These are phyloP conservation scores for Echeneis naucrates DNA, from an alignment of 2,797 vertebrate genomes.

Conservation along the genomic window DNA sequence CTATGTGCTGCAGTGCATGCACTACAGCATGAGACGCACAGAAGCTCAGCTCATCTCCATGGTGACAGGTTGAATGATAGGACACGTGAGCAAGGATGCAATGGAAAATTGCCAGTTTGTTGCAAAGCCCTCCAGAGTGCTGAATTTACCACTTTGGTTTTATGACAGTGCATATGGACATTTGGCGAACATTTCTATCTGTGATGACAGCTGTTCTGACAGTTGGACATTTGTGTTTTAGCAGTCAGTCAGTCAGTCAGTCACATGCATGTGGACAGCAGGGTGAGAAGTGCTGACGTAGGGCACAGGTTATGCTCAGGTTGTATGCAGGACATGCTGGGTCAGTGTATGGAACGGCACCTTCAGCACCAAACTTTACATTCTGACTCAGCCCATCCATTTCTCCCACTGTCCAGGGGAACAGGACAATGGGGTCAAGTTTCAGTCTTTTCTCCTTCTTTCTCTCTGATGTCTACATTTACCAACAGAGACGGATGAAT, in stretches of 20 bases:
- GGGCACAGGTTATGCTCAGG: slow-evolving; percentile 44
- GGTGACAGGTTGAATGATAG: slow-evolving; percentile 79
- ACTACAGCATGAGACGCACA: slow-evolving; percentile 53
- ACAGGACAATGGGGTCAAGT: slow-evolving; percentile 60
- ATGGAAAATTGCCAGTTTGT: slow-evolving; percentile 74
- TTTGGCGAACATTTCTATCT: background rate
- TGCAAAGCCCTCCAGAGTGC: slow-evolving; percentile 61
- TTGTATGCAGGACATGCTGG: slow-evolving; percentile 32
- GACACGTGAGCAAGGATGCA: slow-evolving; percentile 63
- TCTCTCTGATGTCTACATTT: slow-evolving; percentile 8
- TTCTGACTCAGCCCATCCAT: slow-evolving; percentile 66
- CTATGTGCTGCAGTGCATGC: slow-evolving; percentile 67
- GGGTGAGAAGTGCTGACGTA: slow-evolving; percentile 63
- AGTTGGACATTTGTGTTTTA: slow-evolving; percentile 18
- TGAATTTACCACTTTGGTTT: slow-evolving; percentile 29
- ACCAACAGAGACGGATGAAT: too few species aligned
- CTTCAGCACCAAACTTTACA: slow-evolving; percentile 58
- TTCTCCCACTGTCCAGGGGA: slow-evolving; percentile 48
- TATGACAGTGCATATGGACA: slow-evolving; percentile 9
- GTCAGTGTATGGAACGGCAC: slow-evolving; percentile 42
- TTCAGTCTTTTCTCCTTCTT: slow-evolving; percentile 38
- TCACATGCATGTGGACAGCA: slow-evolving; percentile 17
- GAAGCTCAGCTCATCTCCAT: slow-evolving; percentile 77
- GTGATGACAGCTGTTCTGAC: slow-evolving; percentile 16
- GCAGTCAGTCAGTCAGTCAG: slow-evolving; percentile 13